These are phyloP conservation scores for Drosophila nigritarsus DNA, from an alignment of 2,888 invertebrate genomes.

Conservation along the genomic window DNA sequence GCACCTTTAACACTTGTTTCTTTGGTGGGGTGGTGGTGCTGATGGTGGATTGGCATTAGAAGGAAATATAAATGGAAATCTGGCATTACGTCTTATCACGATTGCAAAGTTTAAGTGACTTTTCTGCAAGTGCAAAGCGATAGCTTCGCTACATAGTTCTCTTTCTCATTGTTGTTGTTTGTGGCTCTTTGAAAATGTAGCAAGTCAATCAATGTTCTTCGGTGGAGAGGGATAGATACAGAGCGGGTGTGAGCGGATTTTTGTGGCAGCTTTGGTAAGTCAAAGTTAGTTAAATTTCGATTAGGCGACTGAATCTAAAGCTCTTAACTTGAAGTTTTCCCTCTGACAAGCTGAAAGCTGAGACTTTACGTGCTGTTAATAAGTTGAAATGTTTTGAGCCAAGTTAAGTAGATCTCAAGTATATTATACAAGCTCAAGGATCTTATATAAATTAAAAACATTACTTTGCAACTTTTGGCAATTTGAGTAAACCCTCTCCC, in stretches of 20 bases:
- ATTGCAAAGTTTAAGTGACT: slow-evolving; percentile 83
- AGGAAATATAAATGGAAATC: slow-evolving; percentile 81
- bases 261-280: slow-evolving; percentile 21
- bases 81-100: slow-evolving; percentile 80
- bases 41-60: slow-evolving; percentile 2
- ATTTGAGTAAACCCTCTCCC: background rate
- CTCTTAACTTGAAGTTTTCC: slow-evolving; percentile 16
- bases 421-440: background rate
- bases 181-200: slow-evolving; percentile 57
- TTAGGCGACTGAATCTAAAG: slow-evolving; percentile 28
- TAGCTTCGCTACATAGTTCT: slow-evolving; percentile 35
- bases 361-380: slow-evolving; percentile 19
- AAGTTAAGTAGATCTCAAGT: background rate
- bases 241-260: background rate
- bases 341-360: slow-evolving; percentile 19
- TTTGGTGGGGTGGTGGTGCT: background rate
- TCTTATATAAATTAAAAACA: background rate
- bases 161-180: slow-evolving; percentile 9
- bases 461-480: too few species aligned
- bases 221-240: background rate
- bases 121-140: slow-evolving; percentile 75
- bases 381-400: background rate
- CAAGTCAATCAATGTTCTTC: slow-evolving; percentile 68
- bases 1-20: slow-evolving; percentile 73
- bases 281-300: slow-evolving; percentile 63